Conservation (phyloP, 2,113 vertebrate genomes). For the Capricornis sumatraensis region DNA sequence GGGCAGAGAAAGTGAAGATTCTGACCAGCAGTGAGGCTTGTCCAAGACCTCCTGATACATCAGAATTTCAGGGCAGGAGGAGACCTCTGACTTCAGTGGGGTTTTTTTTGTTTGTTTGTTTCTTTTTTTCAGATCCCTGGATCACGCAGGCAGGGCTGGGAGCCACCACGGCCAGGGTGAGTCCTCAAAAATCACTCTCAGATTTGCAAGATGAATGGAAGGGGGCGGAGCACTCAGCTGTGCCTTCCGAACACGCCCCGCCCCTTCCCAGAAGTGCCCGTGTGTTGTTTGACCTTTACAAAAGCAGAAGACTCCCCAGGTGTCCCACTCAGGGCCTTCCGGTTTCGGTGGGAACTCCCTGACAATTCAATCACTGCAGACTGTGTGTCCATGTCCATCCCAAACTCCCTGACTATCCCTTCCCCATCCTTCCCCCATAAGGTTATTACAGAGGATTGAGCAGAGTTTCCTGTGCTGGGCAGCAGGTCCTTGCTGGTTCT, state of each 20-base stretch:
- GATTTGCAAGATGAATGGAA: accelerated
- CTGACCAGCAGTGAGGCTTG: background rate
- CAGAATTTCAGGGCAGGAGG: background rate
- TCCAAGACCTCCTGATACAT: accelerated
- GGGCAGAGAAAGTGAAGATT: background rate
- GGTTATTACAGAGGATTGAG: no score
- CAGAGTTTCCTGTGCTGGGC: no score
- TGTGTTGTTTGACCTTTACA: accelerated
- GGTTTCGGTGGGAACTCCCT: accelerated
- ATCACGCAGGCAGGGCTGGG: background rate
- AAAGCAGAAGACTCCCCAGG: accelerated
- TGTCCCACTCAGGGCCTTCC: accelerated
- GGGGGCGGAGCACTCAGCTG: accelerated
- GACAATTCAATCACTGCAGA: background rate
- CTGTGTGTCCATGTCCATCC: background rate
- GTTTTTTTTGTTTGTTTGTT: accelerated
- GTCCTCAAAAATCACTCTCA: background rate
- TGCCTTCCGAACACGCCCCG: accelerated
- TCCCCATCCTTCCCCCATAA: no score
- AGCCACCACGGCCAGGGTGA: accelerated
- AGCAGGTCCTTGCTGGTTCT: no score
- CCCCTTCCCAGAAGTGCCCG: background rate
- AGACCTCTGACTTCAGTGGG: background rate
- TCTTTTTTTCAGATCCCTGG: background rate
- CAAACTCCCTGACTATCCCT: no score